Evolutionary conservation across 2,113 vertebrate genomes (phyloP).

Genomic region (Vimba vimba): DNA sequence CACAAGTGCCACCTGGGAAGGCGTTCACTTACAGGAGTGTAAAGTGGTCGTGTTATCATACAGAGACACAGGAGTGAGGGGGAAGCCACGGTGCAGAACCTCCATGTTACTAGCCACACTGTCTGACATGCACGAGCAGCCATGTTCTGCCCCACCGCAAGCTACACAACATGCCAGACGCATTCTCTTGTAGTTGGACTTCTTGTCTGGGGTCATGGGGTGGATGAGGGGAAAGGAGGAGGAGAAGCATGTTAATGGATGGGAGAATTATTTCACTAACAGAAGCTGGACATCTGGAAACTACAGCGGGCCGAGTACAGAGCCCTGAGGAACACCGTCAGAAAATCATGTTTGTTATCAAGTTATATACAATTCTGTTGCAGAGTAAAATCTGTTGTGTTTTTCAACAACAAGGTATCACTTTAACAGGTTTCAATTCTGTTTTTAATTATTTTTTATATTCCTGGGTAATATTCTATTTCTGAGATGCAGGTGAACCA

Average conservation of each 20-base stretch:
- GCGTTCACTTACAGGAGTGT: constrained; percentile 93
- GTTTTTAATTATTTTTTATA: neutral
- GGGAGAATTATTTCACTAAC: constrained; percentile 74
- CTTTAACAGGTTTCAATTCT: neutral
- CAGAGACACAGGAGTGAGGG: constrained; percentile 97
- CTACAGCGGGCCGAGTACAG: neutral
- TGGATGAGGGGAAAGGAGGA: constrained; percentile 79
- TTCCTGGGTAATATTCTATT: neutral
- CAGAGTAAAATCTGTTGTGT: neutral
- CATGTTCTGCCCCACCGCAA: constrained; percentile 91
- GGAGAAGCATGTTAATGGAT: constrained; percentile 91
- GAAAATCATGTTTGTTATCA: neutral
- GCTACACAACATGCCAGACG: constrained; percentile 98
- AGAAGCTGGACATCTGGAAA: constrained; percentile 25
- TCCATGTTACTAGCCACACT: constrained; percentile 94
- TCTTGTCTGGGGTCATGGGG: constrained; percentile 94
- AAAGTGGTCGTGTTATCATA: constrained; percentile 95
- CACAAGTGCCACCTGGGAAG: neutral
- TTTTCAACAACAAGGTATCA: neutral
- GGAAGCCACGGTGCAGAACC: constrained; percentile 90
- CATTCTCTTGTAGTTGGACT: constrained; percentile 92
- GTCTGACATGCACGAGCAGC: constrained; percentile 95
- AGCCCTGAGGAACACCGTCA: constrained; percentile 29
- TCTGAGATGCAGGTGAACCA: neutral
- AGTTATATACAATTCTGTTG: neutral